A percentile compares a stretch with the other conserved stretches of the same genome.
These are phyloP conservation scores for Trissoscelio sp. DNA, from an alignment of 2,888 invertebrate species.

Conservation along the genomic window DNA sequence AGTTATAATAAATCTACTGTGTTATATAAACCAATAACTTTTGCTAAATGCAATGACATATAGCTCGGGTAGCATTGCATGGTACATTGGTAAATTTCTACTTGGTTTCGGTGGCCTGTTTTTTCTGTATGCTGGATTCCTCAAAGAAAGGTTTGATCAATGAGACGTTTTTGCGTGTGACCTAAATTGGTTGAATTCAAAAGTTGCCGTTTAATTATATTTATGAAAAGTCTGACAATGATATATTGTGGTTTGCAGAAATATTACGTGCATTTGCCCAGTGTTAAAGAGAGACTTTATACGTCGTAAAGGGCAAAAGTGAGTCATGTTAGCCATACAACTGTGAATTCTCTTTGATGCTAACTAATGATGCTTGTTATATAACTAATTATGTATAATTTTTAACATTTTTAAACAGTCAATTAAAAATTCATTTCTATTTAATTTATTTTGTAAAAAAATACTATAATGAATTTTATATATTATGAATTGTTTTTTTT, in stretches of 20 bases:
- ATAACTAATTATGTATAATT: neutral
- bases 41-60: slow-evolving; percentile 75
- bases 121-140: slow-evolving; percentile 75
- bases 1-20: neutral
- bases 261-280: slow-evolving; percentile 62
- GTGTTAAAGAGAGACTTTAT: slow-evolving; percentile 69
- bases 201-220: neutral
- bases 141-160: slow-evolving; percentile 75
- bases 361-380: slow-evolving; percentile 14
- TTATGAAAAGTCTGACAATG: slow-evolving; percentile 44
- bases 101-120: slow-evolving; percentile 78
- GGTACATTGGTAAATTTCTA: slow-evolving; percentile 80
- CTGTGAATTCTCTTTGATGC: slow-evolving; percentile 48
- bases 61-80: slow-evolving; percentile 74
- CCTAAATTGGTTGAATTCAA: neutral
- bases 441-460: too few relatives aligned
- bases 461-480: too few relatives aligned
- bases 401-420: neutral
- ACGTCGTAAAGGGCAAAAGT: slow-evolving; percentile 71
- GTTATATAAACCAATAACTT: neutral
- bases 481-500: too few relatives aligned
- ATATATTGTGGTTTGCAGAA: slow-evolving; percentile 52
- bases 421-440: neutral
- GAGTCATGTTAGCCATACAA: slow-evolving; percentile 69
- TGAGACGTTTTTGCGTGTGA: neutral